Percentiles rank a stretch among this genome's conserved stretches.
phyloP scores from a whole-genome alignment of 2,797 vertebrate genomes.

The Rhinella marina region DNA sequence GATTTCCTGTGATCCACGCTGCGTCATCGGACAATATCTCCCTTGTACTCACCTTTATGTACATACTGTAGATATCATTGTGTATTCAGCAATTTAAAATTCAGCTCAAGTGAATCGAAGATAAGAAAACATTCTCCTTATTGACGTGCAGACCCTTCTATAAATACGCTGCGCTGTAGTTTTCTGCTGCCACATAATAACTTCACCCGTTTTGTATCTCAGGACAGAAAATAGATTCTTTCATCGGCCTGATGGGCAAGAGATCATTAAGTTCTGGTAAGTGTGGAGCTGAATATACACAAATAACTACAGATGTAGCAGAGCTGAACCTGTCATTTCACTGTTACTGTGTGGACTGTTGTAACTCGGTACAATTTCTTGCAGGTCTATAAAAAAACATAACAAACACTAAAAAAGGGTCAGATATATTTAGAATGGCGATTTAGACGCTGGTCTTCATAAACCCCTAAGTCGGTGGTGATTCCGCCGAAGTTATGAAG shows the following conservation, averaged over 20 bases:
- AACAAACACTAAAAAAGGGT: too few relatives aligned
- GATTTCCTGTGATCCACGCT: background rate
- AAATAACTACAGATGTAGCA: background rate
- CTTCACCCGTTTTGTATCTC: constrained; percentile 13
- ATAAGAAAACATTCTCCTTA: background rate
- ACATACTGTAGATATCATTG: background rate
- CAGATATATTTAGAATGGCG: too few relatives aligned
- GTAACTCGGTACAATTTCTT: too few relatives aligned
- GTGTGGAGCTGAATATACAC: background rate
- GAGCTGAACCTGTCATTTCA: background rate
- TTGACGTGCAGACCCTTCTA: background rate
- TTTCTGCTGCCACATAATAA: background rate
- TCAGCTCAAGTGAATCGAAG: background rate
- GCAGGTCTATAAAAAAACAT: too few relatives aligned
- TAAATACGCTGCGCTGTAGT: background rate
- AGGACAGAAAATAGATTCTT: constrained; percentile 42
- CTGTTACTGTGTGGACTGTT: too few relatives aligned
- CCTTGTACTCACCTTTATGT: background rate
- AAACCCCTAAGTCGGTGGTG: too few relatives aligned
- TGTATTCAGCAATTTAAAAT: background rate
- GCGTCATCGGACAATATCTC: background rate
- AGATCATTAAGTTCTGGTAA: constrained; percentile 48
- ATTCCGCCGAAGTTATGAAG: too few relatives aligned
- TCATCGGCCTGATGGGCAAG: constrained; percentile 59
- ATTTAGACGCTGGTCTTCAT: too few relatives aligned